Base-by-base conservation (phyloP, 2,797 vertebrate species). In the Gambusia yucatana region DNA sequence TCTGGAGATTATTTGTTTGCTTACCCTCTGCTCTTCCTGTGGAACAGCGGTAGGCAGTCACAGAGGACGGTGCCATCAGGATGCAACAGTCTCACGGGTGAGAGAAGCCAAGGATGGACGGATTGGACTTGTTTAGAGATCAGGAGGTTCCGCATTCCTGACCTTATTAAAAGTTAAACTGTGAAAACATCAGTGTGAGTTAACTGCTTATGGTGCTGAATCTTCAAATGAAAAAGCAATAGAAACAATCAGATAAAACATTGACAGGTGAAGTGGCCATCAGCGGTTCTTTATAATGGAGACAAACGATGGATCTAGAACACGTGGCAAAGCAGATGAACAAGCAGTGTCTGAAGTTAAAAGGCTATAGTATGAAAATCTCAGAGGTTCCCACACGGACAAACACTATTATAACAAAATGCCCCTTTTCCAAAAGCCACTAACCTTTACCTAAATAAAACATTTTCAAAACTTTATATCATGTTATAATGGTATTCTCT, bases 11-110 rank as follows among this genome's bases (percentile, higher is more conserved):
- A 85, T 91, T 90, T 93, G 88, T 94, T 92, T 92, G 76, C 52
- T 86, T 84, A 75, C 67, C 76, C 84, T 91, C 28, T 77, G 82
- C 87, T 85, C 89, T 91, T 91, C 90, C 91, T 91, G 86, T 90
- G 80, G 77, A 88, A 61, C 77, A 48, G 61, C 63, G 57, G 43
- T 65, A 57, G 77, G 30, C 82, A 82, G 75, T 43, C 71, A 46
- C 70, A 79, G 76, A 71, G 81, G 83, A 71, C 82, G 77, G 46
- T 86, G 84, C 77, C 88, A 91, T 77, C 43, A 55, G 74, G n/a
- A 50, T 59, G 22, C 55, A 75, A 46, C 50, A 50, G 77, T 84
- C 82, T 85, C 77, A 63, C 74, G 82, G 75, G 81, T 81, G 46
- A 80, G 55, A 77, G 33, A 76, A 65, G 50, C 74, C 30, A 4